Conservation (phyloP, 1,140 invertebrate species). For the Nomia melanderi region DNA sequence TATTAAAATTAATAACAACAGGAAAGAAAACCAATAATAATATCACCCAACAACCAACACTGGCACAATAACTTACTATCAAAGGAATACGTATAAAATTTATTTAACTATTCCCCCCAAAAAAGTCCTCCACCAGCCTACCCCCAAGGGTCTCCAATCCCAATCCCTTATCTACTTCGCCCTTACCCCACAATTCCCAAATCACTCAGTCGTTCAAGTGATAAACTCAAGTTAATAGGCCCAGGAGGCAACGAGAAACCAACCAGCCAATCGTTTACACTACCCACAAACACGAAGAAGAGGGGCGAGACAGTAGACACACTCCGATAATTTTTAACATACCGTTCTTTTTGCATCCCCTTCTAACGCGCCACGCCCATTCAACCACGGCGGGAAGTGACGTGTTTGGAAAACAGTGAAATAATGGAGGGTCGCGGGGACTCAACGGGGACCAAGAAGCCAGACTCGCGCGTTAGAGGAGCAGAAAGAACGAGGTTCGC, state of each 20-base stretch:
- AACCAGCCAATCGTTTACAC: conserved; percentile 23
- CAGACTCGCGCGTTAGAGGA: conserved; percentile 12
- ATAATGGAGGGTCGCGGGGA: conserved; percentile 67
- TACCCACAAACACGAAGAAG: conserved; percentile 57
- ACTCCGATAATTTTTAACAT: conserved; percentile 64
- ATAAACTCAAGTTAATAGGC: neutral
- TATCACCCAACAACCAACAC: no score
- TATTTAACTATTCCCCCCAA: neutral
- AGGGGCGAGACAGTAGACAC: conserved; percentile 62
- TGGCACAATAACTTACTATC: no score
- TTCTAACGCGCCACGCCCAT: conserved; percentile 68
- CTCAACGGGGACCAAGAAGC: conserved; percentile 5
- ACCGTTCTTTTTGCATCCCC: conserved; percentile 60
- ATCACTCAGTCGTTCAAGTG: neutral
- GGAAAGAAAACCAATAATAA: no score
- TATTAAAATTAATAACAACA: no score
- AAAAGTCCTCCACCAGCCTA: neutral
- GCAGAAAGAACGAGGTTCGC: conserved; percentile 50
- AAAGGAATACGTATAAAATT: neutral
- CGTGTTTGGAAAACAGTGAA: conserved; percentile 78
- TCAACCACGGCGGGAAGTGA: conserved; percentile 42
- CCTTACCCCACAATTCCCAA: neutral
- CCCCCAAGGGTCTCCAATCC: neutral
- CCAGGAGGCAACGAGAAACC: conserved; percentile 1
- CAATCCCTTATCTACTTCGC: neutral